Conservation (phyloP, 2,113 vertebrate genomes). For the Phrynocephalus versicolor region DNA sequence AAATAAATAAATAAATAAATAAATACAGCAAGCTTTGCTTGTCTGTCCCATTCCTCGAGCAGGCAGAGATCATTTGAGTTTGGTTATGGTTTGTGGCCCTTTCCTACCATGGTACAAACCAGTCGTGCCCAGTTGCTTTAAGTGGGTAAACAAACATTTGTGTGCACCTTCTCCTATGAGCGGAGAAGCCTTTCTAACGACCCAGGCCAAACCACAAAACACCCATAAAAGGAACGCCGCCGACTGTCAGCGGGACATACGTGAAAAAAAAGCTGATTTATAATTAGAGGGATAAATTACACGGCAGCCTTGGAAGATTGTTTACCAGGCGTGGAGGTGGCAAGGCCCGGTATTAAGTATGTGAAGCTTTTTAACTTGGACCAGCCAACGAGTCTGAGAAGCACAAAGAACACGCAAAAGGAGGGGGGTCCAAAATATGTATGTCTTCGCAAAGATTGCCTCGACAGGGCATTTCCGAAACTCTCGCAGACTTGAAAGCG, state of each 20-base stretch:
- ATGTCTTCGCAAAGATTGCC: background rate
- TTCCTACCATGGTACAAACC: too few species aligned
- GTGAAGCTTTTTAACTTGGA: background rate
- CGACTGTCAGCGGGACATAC: background rate
- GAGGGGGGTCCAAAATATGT: background rate
- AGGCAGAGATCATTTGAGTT: too few species aligned
- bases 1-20: too few species aligned
- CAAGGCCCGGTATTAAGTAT: background rate
- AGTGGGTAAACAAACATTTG: too few species aligned
- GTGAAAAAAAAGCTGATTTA: background rate
- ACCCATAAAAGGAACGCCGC: background rate
- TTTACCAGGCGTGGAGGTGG: too few species aligned
- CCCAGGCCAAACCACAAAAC: too few species aligned
- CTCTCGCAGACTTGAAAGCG: background rate
- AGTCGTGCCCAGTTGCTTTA: too few species aligned
- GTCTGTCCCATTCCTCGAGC: too few species aligned
- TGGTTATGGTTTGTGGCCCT: too few species aligned
- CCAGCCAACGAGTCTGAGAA: background rate
- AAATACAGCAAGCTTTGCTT: too few species aligned
- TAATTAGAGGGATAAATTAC: too few species aligned
- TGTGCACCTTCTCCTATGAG: too few species aligned
- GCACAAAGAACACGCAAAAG: background rate
- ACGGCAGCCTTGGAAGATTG: background rate
- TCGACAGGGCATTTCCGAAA: background rate
- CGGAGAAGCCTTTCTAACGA: background rate